Percentiles rank a stretch among this genome's conserved stretches.
These are phyloP conservation scores for Pseudomyrmex sp. DNA, from an alignment of 1,140 invertebrate genomes.

Conservation along the genomic window DNA sequence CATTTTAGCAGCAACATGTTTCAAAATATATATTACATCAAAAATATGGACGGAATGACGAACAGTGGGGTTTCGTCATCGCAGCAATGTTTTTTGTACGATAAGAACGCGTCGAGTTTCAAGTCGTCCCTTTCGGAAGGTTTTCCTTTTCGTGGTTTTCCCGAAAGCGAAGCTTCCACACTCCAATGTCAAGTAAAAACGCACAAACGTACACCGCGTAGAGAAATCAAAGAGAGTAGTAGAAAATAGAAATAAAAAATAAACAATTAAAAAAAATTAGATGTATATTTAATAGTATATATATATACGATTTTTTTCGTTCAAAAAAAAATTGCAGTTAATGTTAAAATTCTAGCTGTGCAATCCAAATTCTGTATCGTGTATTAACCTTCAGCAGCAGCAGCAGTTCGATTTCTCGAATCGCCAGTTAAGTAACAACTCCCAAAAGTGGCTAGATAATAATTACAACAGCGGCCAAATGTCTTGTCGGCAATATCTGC, in stretches of 20 bases:
- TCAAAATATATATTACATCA: background rate
- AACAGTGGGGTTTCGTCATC: background rate
- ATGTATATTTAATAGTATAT: slow-evolving; percentile 38
- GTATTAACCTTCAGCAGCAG: slow-evolving; percentile 5
- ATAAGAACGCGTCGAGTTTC: background rate
- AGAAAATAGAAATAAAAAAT: slow-evolving; percentile 37
- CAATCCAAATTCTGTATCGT: slow-evolving; percentile 37
- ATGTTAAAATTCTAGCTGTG: background rate
- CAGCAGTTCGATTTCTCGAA: slow-evolving; percentile 45
- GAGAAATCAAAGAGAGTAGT: no score
- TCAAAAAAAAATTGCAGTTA: slow-evolving; percentile 7
- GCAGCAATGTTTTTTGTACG: background rate
- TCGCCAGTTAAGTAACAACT: slow-evolving; percentile 40
- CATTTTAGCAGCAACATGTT: background rate
- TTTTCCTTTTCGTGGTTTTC: slow-evolving; percentile 69
- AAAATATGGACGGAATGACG: background rate
- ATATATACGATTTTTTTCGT: slow-evolving; percentile 37
- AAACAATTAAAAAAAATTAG: slow-evolving; percentile 42
- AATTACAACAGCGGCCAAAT: slow-evolving; percentile 13
- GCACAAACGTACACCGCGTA: no score
- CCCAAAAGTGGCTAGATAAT: background rate
- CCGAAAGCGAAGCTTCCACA: slow-evolving; percentile 69
- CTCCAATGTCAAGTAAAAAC: slow-evolving; percentile 56
- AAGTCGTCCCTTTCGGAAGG: slow-evolving; percentile 23
- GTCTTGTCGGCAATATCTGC: slow-evolving; percentile 21